A percentile compares a stretch with the other conserved stretches of the same genome.
phyloP scores from a whole-genome alignment of 37 sponge, comb jelly and placozoan genomes.

The Geodia barretti region DNA sequence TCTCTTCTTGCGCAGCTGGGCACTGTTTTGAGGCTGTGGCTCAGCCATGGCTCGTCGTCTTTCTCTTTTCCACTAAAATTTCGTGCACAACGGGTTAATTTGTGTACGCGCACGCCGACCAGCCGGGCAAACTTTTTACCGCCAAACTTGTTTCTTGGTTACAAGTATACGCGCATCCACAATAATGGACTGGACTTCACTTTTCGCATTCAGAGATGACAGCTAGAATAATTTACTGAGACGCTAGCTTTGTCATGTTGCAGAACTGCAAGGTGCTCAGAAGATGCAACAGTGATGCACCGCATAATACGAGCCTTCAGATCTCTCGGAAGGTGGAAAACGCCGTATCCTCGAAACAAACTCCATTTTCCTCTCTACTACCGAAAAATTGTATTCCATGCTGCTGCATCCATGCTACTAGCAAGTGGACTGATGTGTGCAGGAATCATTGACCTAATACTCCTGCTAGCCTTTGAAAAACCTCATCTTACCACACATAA shows the following conservation, averaged over 20 bases:
- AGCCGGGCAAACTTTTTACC: too few relatives aligned
- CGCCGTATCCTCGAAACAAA: not conserved
- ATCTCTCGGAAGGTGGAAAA: not conserved
- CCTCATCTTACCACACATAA: constrained; percentile 17
- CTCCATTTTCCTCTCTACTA: constrained; percentile 3
- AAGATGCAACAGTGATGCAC: not conserved
- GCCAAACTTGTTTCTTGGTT: too few relatives aligned
- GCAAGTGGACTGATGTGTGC: constrained; percentile 1
- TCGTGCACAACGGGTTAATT: not conserved
- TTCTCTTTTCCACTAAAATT: not conserved
- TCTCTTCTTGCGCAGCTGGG: not conserved
- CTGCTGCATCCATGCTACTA: constrained; percentile 5
- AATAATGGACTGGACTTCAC: too few relatives aligned
- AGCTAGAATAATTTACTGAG: too few relatives aligned
- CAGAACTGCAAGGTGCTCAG: not conserved
- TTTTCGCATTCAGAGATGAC: too few relatives aligned
- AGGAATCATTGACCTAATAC: constrained; percentile 11
- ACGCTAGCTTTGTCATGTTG: too few relatives aligned
- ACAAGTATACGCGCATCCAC: too few relatives aligned
- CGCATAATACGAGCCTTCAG: not conserved
- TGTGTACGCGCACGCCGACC: too few relatives aligned
- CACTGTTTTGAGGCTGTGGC: not conserved
- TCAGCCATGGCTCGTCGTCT: not conserved
- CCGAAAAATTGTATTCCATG: constrained; percentile 15
- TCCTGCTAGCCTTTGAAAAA: constrained; percentile 11